Conservation (phyloP, 1,140 invertebrate species). For the Drosophila novamexicana region DNA sequence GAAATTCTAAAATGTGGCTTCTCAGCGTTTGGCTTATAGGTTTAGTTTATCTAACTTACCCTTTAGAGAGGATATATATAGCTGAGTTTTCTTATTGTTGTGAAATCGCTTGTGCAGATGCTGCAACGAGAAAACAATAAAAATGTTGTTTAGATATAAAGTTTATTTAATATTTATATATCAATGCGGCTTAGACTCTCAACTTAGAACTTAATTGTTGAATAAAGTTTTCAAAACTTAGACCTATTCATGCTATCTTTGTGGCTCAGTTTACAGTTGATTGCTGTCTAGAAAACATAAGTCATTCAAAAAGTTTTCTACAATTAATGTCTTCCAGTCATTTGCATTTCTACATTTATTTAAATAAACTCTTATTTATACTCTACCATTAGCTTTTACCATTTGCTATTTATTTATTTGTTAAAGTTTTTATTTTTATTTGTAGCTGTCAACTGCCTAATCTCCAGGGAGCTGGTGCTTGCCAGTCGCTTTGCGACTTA, state of each 20-base stretch:
- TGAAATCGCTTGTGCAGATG: neutral
- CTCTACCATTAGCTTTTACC: constrained; percentile 4
- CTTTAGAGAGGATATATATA: neutral
- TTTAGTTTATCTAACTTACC: neutral
- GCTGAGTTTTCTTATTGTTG: neutral
- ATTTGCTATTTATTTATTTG: constrained; percentile 19
- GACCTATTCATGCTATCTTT: neutral
- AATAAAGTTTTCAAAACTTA: constrained; percentile 1
- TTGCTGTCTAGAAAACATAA: constrained; percentile 9
- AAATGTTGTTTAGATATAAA: neutral
- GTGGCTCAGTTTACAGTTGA: constrained; percentile 3
- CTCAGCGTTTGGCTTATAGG: neutral
- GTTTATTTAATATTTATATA: too few species aligned
- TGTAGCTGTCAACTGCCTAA: constrained; percentile 20
- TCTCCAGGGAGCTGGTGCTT: constrained; percentile 11
- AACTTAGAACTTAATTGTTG: neutral
- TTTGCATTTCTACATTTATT: constrained; percentile 33
- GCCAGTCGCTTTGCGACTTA: neutral
- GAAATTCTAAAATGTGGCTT: neutral
- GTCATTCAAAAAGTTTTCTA: constrained; percentile 33
- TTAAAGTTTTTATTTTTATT: constrained; percentile 10
- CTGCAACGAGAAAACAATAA: constrained; percentile 4
- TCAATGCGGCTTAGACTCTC: too few species aligned
- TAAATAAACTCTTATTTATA: constrained; percentile 28
- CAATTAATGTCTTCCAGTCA: constrained; percentile 36